Base-by-base conservation (phyloP, 2,113 vertebrate species). In the Elephas maximus region DNA sequence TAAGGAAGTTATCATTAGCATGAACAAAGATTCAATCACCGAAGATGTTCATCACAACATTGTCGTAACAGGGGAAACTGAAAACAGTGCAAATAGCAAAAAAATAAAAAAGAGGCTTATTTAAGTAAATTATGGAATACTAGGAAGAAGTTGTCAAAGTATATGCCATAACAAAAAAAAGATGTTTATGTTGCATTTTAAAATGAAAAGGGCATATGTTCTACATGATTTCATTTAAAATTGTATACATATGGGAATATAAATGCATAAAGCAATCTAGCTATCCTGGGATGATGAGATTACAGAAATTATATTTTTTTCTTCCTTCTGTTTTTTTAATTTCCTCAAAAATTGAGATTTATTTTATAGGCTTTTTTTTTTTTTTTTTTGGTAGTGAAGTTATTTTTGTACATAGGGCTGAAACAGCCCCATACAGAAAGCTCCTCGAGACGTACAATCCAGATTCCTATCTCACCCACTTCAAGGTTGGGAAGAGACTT, bases 1-100 rank as follows among this genome's bases (percentile, higher is more conserved):
- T 67, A 78, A 95, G 37, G 28, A 88, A 94, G 71, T 74, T 45
- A 88, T 76, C 82, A n/a, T 44, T 94, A 90, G 37, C 8, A 86
- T 90, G 80, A 87, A 93, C 15, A 90, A 77, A 85, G 41, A 91
- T n/a, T 65, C 76, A 53, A 63, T 57, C 9, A 83, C 14, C 44
- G 71, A 80, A 94, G 79, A 71, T 60, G 2, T 87, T 89, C 69
- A 89, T 76, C 57, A 51, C 30, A 87, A 77, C 24, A 91, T 6
- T 87, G 37, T n/a, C 60, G 53, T 62, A 81, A 86, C 9, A 37
- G 63, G 9, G 8, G 45, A 26, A 79, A 33, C 15, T 44, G 24
- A 84, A 77, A 88, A 87, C 9, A 8, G 9, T 60, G 48, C 53
- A 28, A 81, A 76, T 17, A 33, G 67, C 71, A 48, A 73, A 44